Percentiles rank a stretch among this genome's conserved stretches.
Evolutionary conservation across 2,797 vertebrate species (phyloP).

Genomic region (Mallotus villosus): DNA sequence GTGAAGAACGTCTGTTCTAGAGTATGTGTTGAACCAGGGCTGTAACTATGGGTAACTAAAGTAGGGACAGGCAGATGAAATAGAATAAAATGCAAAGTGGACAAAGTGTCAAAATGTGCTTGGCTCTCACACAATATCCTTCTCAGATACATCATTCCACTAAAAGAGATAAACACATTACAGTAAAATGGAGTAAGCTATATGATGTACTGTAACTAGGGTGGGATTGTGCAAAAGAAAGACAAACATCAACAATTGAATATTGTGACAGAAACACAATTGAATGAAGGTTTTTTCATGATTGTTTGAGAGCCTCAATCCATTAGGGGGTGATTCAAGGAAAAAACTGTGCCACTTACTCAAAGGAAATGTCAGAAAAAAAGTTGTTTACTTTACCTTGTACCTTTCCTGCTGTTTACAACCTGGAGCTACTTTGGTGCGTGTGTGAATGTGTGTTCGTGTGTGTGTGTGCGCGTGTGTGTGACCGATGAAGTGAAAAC

Average conservation of each 20-base stretch:
- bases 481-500: slow-evolving; percentile 51
- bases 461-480: slow-evolving; percentile 13
- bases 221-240: slow-evolving; percentile 34
- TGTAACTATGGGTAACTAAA: slow-evolving; percentile 64
- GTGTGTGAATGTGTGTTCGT: slow-evolving; percentile 16
- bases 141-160: slow-evolving; percentile 42
- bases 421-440: too few species aligned
- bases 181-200: slow-evolving; percentile 8
- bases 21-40: slow-evolving; percentile 19
- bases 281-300: slow-evolving; percentile 47
- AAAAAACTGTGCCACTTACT: too few species aligned
- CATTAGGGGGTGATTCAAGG: too few species aligned
- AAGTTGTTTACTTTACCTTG: too few species aligned
- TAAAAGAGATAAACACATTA: slow-evolving; percentile 62
- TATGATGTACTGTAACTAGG: slow-evolving; percentile 37
- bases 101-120: slow-evolving; percentile 20
- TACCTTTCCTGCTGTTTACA: too few species aligned
- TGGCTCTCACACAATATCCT: slow-evolving; percentile 35
- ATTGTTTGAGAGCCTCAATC: slow-evolving; percentile 29
- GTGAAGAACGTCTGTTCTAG: too few species aligned
- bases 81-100: slow-evolving; percentile 54
- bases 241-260: slow-evolving; percentile 41
- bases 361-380: too few species aligned
- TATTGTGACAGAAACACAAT: slow-evolving; percentile 37
- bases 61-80: slow-evolving; percentile 46